Evolutionary conservation across 2,113 vertebrate genomes (phyloP).

Genomic region (Choloepus hoffmanni): DNA sequence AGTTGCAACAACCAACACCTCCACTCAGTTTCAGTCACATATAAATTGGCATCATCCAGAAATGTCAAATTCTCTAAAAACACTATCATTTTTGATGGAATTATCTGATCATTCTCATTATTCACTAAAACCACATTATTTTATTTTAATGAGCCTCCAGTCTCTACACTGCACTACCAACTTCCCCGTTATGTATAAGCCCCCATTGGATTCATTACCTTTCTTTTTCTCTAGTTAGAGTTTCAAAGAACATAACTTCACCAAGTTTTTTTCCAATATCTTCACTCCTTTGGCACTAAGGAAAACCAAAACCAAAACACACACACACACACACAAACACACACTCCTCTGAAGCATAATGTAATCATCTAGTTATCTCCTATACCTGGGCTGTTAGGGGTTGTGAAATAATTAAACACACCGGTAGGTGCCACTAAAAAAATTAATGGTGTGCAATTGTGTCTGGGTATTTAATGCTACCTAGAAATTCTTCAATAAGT

Average conservation of each 20-base stretch:
- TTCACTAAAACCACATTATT: background rate
- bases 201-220: background rate
- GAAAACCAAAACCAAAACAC: background rate
- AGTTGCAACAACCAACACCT: background rate
- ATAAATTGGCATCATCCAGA: background rate
- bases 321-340: background rate
- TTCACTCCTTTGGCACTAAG: background rate
- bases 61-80: background rate
- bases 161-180: background rate
- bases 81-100: background rate
- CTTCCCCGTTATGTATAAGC: background rate
- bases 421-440: background rate
- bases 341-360: background rate
- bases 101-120: background rate
- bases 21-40: background rate
- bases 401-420: background rate
- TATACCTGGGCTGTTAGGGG: background rate
- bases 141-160: background rate
- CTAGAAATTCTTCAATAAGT: background rate
- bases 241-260: background rate
- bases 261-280: background rate
- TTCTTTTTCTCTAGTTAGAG: background rate
- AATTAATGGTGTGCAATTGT: background rate
- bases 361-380: background rate
- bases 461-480: background rate